Percentiles rank a stretch among this genome's conserved stretches.
phyloP scores from a whole-genome alignment of 2,797 vertebrate species.

The Chaunax sp. region DNA sequence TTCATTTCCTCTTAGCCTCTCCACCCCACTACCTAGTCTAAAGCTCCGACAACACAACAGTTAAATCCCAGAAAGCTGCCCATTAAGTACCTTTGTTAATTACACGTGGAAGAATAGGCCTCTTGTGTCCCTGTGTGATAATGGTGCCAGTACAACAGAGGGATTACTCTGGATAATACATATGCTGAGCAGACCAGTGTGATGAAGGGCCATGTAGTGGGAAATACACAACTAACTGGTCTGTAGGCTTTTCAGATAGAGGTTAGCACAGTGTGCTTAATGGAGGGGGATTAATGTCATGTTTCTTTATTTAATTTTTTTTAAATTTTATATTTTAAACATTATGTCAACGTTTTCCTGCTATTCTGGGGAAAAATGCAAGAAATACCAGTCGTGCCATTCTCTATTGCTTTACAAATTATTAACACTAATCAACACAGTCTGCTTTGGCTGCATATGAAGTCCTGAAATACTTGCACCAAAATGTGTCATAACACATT shows the following conservation, averaged over 20 bases:
- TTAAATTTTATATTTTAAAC: conserved; percentile 29
- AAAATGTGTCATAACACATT: conserved; percentile 15
- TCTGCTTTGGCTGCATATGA: conserved; percentile 51
- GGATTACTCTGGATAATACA: conserved; percentile 70
- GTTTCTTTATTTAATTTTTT: not conserved
- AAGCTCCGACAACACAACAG: conserved; percentile 60
- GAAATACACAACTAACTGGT: conserved; percentile 65
- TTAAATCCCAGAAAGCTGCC: conserved; percentile 71
- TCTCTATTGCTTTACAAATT: conserved; percentile 47
- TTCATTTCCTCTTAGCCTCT: conserved; percentile 6
- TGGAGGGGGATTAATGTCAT: conserved; percentile 33
- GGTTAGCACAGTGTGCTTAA: conserved; percentile 32
- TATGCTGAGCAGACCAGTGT: conserved; percentile 64
- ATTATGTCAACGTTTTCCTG: conserved; percentile 47
- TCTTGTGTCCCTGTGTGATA: conserved; percentile 71
- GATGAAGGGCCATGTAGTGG: conserved; percentile 55
- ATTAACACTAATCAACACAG: conserved; percentile 54
- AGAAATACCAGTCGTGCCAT: conserved; percentile 40
- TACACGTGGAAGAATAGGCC: conserved; percentile 72
- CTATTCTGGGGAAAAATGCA: conserved; percentile 49
- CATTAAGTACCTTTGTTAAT: conserved; percentile 71
- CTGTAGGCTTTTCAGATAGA: conserved; percentile 36
- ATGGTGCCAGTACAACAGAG: conserved; percentile 69
- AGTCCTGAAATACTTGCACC: conserved; percentile 40
- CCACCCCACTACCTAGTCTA: conserved; percentile 33